These are phyloP conservation scores for Plotosus lineatus DNA, from an alignment of 2,113 vertebrate species.

Conservation along the genomic window DNA sequence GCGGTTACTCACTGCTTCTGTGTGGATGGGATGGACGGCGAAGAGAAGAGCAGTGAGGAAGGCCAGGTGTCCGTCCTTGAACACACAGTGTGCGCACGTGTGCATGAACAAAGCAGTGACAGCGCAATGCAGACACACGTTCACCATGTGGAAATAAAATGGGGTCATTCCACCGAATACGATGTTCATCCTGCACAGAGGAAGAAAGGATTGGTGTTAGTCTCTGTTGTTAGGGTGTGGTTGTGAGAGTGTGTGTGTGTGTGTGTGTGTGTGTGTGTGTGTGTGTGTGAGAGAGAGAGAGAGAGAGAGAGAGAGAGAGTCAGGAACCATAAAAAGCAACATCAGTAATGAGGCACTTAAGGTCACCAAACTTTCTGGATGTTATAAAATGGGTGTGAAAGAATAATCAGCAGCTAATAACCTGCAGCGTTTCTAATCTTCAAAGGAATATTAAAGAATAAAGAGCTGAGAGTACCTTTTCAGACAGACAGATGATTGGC, in stretches of 20 bases:
- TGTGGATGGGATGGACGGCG: slow-evolving; percentile 93
- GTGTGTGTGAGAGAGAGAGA: not conserved
- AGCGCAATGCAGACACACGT: slow-evolving; percentile 84
- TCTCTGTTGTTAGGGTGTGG: slow-evolving; percentile 20
- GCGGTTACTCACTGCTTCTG: slow-evolving; percentile 86
- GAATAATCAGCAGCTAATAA: not conserved
- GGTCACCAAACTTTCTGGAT: not conserved
- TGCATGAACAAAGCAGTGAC: slow-evolving; percentile 87
- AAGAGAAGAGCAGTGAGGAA: slow-evolving; percentile 88
- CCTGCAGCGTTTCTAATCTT: not conserved
- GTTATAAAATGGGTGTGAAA: not conserved
- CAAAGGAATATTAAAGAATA: not conserved
- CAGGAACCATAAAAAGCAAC: not conserved
- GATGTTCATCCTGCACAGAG: slow-evolving; percentile 82
- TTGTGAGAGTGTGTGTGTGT: not conserved
- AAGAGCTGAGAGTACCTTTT: not conserved
- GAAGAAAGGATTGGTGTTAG: slow-evolving; percentile 51
- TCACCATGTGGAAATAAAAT: slow-evolving; percentile 88
- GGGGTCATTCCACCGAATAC: slow-evolving; percentile 87
- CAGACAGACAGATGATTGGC: not conserved
- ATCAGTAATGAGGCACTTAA: not conserved
- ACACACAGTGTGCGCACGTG: slow-evolving; percentile 83
- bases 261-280: not conserved
- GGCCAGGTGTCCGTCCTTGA: slow-evolving; percentile 76
- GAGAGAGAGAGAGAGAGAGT: not conserved